Evolutionary conservation across 2,797 vertebrate genomes (phyloP).

Genomic region (Alfaro cultratus): DNA sequence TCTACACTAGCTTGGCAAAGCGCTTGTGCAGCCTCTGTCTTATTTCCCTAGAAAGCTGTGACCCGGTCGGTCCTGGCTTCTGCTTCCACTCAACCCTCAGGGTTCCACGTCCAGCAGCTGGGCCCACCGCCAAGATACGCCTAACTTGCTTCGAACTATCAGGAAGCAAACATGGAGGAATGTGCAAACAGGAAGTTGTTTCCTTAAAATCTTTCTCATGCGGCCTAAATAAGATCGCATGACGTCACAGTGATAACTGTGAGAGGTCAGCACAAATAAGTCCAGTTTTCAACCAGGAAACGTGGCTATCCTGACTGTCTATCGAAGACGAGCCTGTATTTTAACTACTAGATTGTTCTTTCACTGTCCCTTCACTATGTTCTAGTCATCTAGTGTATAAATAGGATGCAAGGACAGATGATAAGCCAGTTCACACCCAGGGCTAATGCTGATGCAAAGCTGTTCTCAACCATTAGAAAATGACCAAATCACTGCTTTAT

Average conservation of each 20-base stretch:
- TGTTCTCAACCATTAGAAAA: too few species aligned
- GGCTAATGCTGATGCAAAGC: too few species aligned
- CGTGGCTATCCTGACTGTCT: background rate
- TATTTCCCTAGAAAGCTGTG: conserved; percentile 18
- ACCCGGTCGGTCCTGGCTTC: conserved; percentile 16
- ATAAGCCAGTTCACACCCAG: too few species aligned
- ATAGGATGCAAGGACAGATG: too few species aligned
- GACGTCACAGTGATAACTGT: conserved; percentile 4
- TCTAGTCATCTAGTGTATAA: background rate
- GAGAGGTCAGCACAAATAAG: background rate
- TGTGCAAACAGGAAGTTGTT: background rate
- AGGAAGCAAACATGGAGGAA: conserved; percentile 1
- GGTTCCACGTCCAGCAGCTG: background rate
- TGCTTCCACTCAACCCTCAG: conserved; percentile 36
- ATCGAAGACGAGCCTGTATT: background rate
- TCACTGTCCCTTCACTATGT: background rate
- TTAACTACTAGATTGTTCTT: background rate
- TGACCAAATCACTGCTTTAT: too few species aligned
- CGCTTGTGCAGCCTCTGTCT: conserved; percentile 21
- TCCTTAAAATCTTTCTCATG: conserved; percentile 21
- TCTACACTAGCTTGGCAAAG: background rate
- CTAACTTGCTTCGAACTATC: background rate
- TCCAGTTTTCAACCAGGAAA: background rate
- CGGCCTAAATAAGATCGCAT: conserved; percentile 21
- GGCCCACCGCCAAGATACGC: background rate